phyloP scores from a whole-genome alignment of 2,888 invertebrate genomes.

The Apantesis nais region DNA sequence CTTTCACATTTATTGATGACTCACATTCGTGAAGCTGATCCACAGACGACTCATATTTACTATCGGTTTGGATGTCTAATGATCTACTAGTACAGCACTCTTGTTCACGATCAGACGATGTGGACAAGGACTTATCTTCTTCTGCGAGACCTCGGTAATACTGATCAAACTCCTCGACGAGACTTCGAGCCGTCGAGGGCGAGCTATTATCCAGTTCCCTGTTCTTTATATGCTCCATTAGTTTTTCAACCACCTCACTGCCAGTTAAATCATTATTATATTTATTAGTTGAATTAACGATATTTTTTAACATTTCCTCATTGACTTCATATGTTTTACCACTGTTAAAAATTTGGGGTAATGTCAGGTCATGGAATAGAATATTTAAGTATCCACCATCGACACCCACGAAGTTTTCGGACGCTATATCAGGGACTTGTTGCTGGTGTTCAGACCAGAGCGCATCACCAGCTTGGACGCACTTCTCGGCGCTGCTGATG shows the following conservation, averaged over 20 bases:
- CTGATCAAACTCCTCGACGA: conserved; percentile 77
- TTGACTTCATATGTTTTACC: conserved; percentile 80
- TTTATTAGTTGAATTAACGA: conserved; percentile 66
- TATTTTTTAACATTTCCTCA: conserved; percentile 73
- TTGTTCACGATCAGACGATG: conserved; percentile 41
- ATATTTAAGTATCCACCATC: conserved; percentile 79
- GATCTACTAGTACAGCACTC: conserved; percentile 22
- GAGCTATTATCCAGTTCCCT: conserved; percentile 66
- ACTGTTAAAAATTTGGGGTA: conserved; percentile 75
- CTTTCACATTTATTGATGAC: conserved; percentile 4
- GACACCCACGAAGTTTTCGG: conserved; percentile 71
- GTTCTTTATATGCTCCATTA: conserved; percentile 69
- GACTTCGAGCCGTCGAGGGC: conserved; percentile 77
- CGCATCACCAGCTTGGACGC: conserved; percentile 70
- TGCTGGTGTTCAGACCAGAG: conserved; percentile 24
- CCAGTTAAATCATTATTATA: conserved; percentile 53
- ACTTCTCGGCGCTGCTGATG: conserved; percentile 66
- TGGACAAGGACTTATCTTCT: conserved; percentile 49
- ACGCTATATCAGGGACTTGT: conserved; percentile 57
- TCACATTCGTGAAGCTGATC: conserved; percentile 9
- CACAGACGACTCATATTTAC: background rate
- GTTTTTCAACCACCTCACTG: conserved; percentile 59
- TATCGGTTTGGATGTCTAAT: conserved; percentile 11
- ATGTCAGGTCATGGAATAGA: conserved; percentile 69
- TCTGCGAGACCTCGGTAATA: conserved; percentile 69